Base-by-base conservation (phyloP, 2,888 invertebrate species). In the Reticulitermes lucifugus region DNA sequence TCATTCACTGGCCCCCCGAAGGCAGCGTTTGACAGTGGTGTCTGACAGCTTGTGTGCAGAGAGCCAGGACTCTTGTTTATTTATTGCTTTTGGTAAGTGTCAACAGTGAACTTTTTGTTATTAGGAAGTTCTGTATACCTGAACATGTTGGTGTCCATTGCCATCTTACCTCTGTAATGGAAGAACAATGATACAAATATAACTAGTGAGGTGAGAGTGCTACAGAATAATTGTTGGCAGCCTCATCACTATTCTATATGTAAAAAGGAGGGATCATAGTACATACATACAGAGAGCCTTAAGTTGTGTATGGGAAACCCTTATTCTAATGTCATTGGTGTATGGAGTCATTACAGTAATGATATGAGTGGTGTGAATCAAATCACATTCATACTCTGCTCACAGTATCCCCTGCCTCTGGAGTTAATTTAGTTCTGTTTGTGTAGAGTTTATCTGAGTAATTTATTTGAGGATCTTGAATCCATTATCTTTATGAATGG, bases 1-100 rank as follows among this genome's bases (percentile, higher is more conserved):
- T 94, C 95, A 91, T 94, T 95, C 91, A 94, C 95, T 88, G 94
- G 93, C 89, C 92, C 93, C 90, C 95, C 96, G 21, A 85, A 75
- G 22, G 22, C 75, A 35, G 84, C 83, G 25, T 86, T 87, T 80
- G 87, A 86, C 43, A 77, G 85, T 60, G 84, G 84, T 73, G 84
- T 87, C 79, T 87, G 86, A 87, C 85, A 83, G 75, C 55, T 71
- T 59, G 41, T 46, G 46, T 46, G 46, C 12, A 9, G 46, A 46
- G 46, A 46, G 46, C 46, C 46, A 35, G 7, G 25, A 41, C 51
- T 29, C 43, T 43, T 35, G 25, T 70, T 80, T 81, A 85, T 85
- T 85, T 84, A 81, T 59, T 81, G 60, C 21, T 73, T 51, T 60
- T 65, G 65, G 70, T 65, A 25, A 46, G 81, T 81, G 41, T 41